Conservation (phyloP, 2,113 vertebrate species). For the Eurystomus gularis region DNA sequence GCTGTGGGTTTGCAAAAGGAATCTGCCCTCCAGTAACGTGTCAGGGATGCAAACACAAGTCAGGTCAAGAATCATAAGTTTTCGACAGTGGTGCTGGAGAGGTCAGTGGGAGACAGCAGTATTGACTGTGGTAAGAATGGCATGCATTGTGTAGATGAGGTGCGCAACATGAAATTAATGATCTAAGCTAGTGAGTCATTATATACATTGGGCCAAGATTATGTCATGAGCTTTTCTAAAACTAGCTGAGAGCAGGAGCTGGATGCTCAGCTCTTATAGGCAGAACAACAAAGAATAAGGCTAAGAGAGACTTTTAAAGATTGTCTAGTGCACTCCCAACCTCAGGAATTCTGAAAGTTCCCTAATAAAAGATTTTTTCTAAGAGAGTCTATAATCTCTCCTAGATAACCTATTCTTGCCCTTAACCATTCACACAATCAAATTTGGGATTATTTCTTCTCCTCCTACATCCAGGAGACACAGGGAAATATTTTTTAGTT, state of each 20-base stretch:
- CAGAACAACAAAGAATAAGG: background rate
- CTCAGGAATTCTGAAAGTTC: background rate
- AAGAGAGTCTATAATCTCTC: background rate
- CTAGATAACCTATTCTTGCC: background rate
- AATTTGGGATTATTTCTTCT: background rate
- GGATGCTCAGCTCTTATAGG: background rate
- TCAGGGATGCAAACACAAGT: background rate
- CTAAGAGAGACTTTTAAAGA: background rate
- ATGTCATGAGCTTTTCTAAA: background rate
- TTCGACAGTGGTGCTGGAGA: background rate
- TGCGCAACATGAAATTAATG: background rate
- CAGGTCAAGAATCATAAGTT: background rate
- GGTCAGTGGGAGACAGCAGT: background rate
- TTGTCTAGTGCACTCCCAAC: background rate
- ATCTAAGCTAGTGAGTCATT: background rate
- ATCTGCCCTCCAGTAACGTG: background rate
- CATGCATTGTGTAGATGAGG: background rate
- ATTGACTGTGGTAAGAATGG: background rate
- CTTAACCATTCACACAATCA: background rate
- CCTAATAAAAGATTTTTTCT: background rate
- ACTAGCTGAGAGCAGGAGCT: background rate
- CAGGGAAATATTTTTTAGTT: background rate
- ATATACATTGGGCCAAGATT: background rate
- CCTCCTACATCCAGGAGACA: background rate
- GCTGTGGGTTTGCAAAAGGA: background rate